These are phyloP conservation scores for Aurelia coerulea DNA, from an alignment of 30 jellyfish, hydroid and myxozoan species.

Conservation along the genomic window DNA sequence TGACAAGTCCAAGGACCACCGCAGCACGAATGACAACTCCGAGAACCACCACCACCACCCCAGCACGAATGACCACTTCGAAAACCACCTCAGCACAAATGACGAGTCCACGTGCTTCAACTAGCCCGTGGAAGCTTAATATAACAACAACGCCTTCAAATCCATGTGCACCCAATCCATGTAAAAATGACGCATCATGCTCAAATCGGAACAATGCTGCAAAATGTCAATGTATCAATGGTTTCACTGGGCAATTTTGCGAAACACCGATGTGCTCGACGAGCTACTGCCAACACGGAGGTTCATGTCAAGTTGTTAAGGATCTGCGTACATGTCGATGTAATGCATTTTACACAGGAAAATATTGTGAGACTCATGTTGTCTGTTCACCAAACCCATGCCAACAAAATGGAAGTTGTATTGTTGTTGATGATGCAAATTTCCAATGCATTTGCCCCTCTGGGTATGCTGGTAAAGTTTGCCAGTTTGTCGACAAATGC, in stretches of 20 bases:
- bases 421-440: neutral
- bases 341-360: conserved; percentile 13
- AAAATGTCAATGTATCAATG: conserved; percentile 10
- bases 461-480: conserved; percentile 16
- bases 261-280: conserved; percentile 23
- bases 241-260: conserved; percentile 28
- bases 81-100: no score
- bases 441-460: conserved; percentile 15
- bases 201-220: neutral
- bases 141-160: neutral
- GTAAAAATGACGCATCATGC: conserved; percentile 23
- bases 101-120: no score
- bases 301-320: conserved; percentile 1
- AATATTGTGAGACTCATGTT: conserved; percentile 37
- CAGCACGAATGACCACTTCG: no score
- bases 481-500: conserved; percentile 24
- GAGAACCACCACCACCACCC: no score
- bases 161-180: conserved; percentile 20
- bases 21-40: no score
- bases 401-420: conserved; percentile 7
- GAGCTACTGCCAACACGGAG: conserved; percentile 25
- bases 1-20: no score
- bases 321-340: conserved; percentile 11
- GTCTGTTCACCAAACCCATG: conserved; percentile 52
- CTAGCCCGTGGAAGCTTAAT: no score